These are phyloP conservation scores for Celastrina argiolus DNA, from an alignment of 2,888 invertebrate species.

Conservation along the genomic window DNA sequence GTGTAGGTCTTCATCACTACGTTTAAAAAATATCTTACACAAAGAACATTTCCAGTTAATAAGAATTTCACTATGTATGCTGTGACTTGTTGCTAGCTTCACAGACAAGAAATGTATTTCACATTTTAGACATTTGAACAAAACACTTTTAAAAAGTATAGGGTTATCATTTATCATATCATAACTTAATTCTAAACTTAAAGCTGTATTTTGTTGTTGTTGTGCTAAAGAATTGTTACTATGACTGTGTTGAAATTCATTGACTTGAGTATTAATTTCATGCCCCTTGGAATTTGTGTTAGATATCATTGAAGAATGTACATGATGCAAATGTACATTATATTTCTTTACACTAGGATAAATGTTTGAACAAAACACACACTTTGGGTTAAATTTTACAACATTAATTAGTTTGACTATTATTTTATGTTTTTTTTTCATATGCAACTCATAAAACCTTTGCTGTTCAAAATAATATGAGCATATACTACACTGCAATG, in stretches of 20 bases:
- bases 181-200: conserved; percentile 16
- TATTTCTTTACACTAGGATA: conserved; percentile 31
- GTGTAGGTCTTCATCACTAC: conserved; percentile 48
- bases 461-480: conserved; percentile 29
- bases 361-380: conserved; percentile 43
- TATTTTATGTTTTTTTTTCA: conserved; percentile 28
- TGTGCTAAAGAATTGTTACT: not conserved
- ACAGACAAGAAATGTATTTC: conserved; percentile 52
- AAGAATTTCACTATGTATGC: conserved; percentile 45
- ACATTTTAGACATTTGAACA: conserved; percentile 57
- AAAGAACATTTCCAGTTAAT: conserved; percentile 52
- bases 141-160: conserved; percentile 38
- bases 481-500: conserved; percentile 28
- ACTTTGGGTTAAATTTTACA: conserved; percentile 41
- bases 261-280: not conserved
- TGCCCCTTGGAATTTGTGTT: not conserved
- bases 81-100: conserved; percentile 45
- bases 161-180: conserved; percentile 20
- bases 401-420: conserved; percentile 31
- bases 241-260: not conserved
- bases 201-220: not conserved
- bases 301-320: conserved; percentile 28
- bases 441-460: conserved; percentile 26
- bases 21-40: conserved; percentile 50
- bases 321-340: conserved; percentile 39